Conservation (phyloP, 2,888 invertebrate species). For the Amiota mariae region DNA sequence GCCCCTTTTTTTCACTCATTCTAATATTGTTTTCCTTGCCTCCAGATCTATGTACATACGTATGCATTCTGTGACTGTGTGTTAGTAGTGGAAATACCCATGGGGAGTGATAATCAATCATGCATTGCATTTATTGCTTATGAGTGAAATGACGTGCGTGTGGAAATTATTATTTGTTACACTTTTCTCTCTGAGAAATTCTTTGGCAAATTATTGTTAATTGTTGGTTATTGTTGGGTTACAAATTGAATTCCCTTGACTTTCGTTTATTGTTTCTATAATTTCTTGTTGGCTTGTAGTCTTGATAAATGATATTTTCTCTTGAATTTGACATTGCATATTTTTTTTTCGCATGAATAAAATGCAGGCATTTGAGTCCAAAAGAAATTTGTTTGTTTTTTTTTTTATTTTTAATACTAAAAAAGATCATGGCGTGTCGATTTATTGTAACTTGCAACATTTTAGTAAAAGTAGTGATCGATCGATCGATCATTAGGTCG, state of each 20-base stretch:
- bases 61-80: constrained; percentile 1
- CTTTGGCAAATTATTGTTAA: neutral
- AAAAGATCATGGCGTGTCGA: neutral
- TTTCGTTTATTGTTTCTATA: constrained; percentile 28
- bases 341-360: neutral
- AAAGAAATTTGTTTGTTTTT: constrained; percentile 11
- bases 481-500: neutral
- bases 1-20: neutral
- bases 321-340: constrained; percentile 28
- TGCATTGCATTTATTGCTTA: constrained; percentile 39
- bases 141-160: constrained; percentile 42
- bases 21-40: constrained; percentile 50
- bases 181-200: constrained; percentile 43
- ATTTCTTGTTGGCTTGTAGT: neutral
- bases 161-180: constrained; percentile 58
- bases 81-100: constrained; percentile 34
- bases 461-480: constrained; percentile 1
- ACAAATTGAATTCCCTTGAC: constrained; percentile 28
- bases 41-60: constrained; percentile 37
- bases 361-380: neutral
- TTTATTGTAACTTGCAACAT: neutral
- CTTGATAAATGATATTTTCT: constrained; percentile 38
- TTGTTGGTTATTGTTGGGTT: constrained; percentile 7
- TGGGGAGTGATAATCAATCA: constrained; percentile 68
- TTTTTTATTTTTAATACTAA: neutral